Evolutionary conservation across 2,113 vertebrate species (phyloP), one percentile per base, ranked within the genome.

Genomic region (Malurus melanocephalus): DNA sequence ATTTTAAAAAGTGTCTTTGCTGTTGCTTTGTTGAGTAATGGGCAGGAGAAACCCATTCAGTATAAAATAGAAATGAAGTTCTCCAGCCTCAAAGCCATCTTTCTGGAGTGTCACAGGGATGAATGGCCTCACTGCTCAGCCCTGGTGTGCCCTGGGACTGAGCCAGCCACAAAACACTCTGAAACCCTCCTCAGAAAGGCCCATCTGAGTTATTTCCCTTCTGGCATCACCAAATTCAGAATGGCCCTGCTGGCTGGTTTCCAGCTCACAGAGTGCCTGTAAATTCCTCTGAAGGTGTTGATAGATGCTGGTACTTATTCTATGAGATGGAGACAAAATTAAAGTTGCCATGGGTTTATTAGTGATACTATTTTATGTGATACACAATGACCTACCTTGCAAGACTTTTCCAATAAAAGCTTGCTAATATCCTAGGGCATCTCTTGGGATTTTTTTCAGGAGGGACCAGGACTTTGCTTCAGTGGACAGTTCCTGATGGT

Each of bases 51-150:
- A 67, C 55, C 26, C 0, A 0, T 59, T 60, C 24, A 60, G 28
- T 14, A 53, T 91, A 67, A 92, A 91, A 87, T 64, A 91, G 55
- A 92, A 91, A 95, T 74, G 5, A 87, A 53, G 68, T 85, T 76
- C 40, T 90, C 59, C 19, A 79, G 65, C 66, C 72, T 90, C 92
- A 94, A 92, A 87, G 2, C 2, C 65, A 83, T 60, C 75, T 85
- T 72, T 80, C 26, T 61, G 64, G 87, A 83, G n/a, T 67, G 72
- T 85, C 85, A 67, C 55, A 83, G 1, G 26, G 85, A 90, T 87
- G 65, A 71, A 89, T 78, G 80, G 49, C 46, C 79, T 92, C 64
- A 8, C 27, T 71, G 27, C 49, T 89, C 76, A 55, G 82, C 33
- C 67, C n/a, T 67, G 75, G 72, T 91, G 61, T 24, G 32, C 23